These are phyloP conservation scores for Ophthalmolycus amberensis DNA, from an alignment of 2,113 vertebrate species.

Conservation along the genomic window DNA sequence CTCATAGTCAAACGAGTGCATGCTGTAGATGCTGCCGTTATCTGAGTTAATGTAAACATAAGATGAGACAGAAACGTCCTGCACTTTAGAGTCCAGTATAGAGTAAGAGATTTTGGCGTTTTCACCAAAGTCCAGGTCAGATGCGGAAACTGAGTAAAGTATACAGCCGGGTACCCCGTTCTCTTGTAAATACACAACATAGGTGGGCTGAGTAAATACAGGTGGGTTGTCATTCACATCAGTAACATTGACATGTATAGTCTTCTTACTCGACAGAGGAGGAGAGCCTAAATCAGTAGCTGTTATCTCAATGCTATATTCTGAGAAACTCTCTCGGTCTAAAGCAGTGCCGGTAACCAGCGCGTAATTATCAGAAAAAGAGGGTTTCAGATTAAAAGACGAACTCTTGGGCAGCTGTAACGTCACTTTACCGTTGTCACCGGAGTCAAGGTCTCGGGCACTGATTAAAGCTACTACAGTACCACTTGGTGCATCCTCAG, in stretches of 20 bases:
- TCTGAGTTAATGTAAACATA: slow-evolving; percentile 87
- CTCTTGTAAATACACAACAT: slow-evolving; percentile 88
- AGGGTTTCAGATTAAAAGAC: slow-evolving; percentile 68
- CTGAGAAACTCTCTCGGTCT: slow-evolving; percentile 62
- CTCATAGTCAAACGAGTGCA: slow-evolving; percentile 87
- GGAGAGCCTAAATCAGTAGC: slow-evolving; percentile 82
- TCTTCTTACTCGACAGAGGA: slow-evolving; percentile 81
- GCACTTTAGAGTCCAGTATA: slow-evolving; percentile 81
- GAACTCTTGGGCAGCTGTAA: slow-evolving; percentile 34
- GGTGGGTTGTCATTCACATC: slow-evolving; percentile 93
- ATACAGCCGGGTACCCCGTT: slow-evolving; percentile 87
- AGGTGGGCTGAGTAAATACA: slow-evolving; percentile 81
- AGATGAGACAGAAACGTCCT: slow-evolving; percentile 83
- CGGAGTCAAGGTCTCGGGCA: slow-evolving; percentile 70
- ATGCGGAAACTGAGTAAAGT: slow-evolving; percentile 85
- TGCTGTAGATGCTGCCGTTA: slow-evolving; percentile 85
- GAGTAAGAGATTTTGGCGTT: slow-evolving; percentile 87
- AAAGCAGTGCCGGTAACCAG: slow-evolving; percentile 63
- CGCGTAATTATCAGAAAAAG: slow-evolving; percentile 70
- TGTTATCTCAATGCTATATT: slow-evolving; percentile 70
- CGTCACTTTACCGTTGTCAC: slow-evolving; percentile 68
- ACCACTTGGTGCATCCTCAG: slow-evolving; percentile 67
- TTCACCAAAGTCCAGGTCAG: slow-evolving; percentile 85
- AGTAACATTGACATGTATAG: slow-evolving; percentile 84
- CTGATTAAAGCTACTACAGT: slow-evolving; percentile 79